A percentile compares a stretch with the other conserved stretches of the same genome.
phyloP scores from a whole-genome alignment of 2,797 vertebrate species.

The Anguilla pacifica region DNA sequence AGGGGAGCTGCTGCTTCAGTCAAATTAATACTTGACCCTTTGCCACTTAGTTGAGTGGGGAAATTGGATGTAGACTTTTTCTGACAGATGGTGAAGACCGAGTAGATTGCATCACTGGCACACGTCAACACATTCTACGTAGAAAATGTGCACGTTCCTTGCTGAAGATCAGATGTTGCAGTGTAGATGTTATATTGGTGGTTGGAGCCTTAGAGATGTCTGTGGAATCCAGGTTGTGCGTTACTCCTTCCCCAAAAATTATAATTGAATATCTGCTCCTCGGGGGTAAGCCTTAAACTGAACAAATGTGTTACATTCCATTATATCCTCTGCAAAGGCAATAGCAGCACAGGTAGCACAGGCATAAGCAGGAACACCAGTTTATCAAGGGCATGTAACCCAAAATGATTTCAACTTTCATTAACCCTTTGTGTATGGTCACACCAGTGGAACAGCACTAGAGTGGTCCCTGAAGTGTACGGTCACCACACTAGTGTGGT shows the following conservation, averaged over 20 bases:
- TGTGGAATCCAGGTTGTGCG: background rate
- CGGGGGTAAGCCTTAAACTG: background rate
- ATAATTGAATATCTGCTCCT: background rate
- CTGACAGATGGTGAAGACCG: background rate
- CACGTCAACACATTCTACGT: background rate
- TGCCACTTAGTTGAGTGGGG: constrained; percentile 48
- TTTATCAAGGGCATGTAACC: no score
- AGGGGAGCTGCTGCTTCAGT: constrained; percentile 62
- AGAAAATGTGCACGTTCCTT: background rate
- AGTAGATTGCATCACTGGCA: background rate
- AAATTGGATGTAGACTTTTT: constrained; percentile 44
- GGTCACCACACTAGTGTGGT: no score
- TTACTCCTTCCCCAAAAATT: background rate
- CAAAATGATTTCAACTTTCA: no score
- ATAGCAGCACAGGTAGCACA: background rate
- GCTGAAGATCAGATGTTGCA: background rate
- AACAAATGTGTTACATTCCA: background rate
- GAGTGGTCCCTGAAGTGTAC: no score
- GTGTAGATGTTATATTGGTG: background rate
- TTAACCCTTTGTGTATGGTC: no score
- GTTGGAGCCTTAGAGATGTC: background rate
- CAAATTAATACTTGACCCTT: constrained; percentile 68
- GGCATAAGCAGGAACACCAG: no score
- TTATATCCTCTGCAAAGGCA: background rate
- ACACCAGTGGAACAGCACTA: no score